These are phyloP conservation scores for Euura saliciscinereae DNA, from an alignment of 1,140 invertebrate genomes.

Conservation along the genomic window DNA sequence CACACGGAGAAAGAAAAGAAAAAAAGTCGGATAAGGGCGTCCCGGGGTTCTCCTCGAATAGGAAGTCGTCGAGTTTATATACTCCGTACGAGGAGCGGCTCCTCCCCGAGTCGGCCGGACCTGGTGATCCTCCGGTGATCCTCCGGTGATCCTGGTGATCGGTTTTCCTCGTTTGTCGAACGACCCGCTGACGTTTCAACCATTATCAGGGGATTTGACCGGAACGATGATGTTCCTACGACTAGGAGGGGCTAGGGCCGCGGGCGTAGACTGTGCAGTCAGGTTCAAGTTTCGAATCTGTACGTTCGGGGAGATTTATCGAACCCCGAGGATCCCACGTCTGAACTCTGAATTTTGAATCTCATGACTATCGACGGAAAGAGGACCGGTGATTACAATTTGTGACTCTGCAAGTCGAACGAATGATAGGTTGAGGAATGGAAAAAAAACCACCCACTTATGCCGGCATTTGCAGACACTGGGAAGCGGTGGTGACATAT, in stretches of 20 bases:
- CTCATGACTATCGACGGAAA: too few species aligned
- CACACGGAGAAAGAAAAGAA: slow-evolving; percentile 14
- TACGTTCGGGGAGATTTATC: too few species aligned
- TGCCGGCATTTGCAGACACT: slow-evolving; percentile 16
- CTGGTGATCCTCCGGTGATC: slow-evolving; percentile 1
- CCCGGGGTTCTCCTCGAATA: slow-evolving; percentile 15
- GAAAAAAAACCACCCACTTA: slow-evolving; percentile 19
- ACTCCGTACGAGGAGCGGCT: neutral
- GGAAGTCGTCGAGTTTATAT: slow-evolving; percentile 8
- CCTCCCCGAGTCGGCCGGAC: neutral
- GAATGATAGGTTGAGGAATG: too few species aligned
- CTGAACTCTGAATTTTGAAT: too few species aligned
- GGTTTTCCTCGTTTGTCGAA: slow-evolving; percentile 23
- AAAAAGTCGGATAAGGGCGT: slow-evolving; percentile 20
- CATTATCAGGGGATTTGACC: slow-evolving; percentile 32
- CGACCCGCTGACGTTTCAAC: slow-evolving; percentile 45
- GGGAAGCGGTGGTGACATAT: neutral
- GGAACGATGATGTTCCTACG: too few species aligned
- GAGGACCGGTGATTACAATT: too few species aligned
- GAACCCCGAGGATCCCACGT: too few species aligned
- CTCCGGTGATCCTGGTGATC: neutral
- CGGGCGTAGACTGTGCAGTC: too few species aligned
- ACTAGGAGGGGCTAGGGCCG: too few species aligned
- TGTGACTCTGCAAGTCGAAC: too few species aligned
- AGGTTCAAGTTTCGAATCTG: too few species aligned